Evolutionary conservation across 2,113 vertebrate species (phyloP).

Genomic region (Silurus meridionalis): DNA sequence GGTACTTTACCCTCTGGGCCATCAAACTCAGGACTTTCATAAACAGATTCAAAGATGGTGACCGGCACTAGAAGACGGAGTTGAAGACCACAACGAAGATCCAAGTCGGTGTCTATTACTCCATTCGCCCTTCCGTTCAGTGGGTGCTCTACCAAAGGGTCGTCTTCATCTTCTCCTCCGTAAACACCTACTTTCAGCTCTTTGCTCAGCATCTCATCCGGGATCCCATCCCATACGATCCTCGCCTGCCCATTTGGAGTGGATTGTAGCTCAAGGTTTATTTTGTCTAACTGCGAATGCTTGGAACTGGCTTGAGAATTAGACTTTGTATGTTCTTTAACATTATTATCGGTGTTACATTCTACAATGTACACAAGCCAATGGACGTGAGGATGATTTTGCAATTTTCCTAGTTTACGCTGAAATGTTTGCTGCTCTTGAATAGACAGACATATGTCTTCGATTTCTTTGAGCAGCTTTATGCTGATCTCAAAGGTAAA

Average conservation of each 20-base stretch:
- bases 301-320: background rate
- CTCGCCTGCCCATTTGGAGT: background rate
- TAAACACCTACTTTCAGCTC: background rate
- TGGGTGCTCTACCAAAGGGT: background rate
- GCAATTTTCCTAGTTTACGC: background rate
- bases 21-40: background rate
- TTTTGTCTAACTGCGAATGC: too few species aligned
- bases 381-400: background rate
- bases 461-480: background rate
- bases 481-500: background rate
- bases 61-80: background rate
- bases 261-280: background rate
- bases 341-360: too few species aligned
- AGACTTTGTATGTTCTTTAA: background rate
- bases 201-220: background rate
- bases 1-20: background rate
- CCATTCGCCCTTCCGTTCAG: background rate
- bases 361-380: background rate
- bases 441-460: background rate
- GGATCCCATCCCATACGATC: background rate
- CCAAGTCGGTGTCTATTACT: background rate
- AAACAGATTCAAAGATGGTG: background rate
- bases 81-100: background rate
- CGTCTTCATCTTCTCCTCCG: background rate
- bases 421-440: background rate